A percentile compares a stretch with the other conserved stretches of the same genome.
phyloP scores from a whole-genome alignment of 2,113 vertebrate genomes.

The Engraulis encrasicolus region DNA sequence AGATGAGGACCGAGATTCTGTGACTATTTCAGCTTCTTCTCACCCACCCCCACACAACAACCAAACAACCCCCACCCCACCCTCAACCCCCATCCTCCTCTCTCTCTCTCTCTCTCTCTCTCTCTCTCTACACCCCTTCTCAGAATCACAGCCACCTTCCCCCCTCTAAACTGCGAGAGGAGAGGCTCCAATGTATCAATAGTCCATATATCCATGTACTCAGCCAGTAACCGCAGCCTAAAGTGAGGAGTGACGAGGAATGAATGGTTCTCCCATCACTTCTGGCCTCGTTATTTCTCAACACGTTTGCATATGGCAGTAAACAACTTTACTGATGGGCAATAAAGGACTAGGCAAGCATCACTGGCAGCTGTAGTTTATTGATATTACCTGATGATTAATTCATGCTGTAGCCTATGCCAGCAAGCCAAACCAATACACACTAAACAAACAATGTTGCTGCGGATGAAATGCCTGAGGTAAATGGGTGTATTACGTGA shows the following conservation, averaged over 20 bases:
- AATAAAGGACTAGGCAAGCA: not conserved
- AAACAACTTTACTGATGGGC: not conserved
- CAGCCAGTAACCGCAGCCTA: not conserved
- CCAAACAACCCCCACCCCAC: no score
- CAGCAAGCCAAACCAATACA: no score
- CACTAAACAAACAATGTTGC: not conserved
- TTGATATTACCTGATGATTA: not conserved
- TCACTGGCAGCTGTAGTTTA: not conserved
- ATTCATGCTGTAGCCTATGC: not conserved
- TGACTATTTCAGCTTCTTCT: conserved; percentile 56
- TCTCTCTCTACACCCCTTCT: conserved; percentile 31
- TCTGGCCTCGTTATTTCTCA: not conserved
- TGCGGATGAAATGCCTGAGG: not conserved
- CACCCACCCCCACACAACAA: not conserved
- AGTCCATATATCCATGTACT: not conserved
- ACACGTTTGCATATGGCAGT: not conserved
- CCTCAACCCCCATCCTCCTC: not conserved
- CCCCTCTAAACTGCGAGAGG: not conserved
- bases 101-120: conserved; percentile 41
- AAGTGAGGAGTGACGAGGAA: not conserved
- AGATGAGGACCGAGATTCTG: conserved; percentile 67
- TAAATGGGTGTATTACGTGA: not conserved
- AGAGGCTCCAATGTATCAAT: not conserved
- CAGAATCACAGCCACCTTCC: not conserved
- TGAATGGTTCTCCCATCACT: not conserved